Evolutionary conservation across 2,113 vertebrate genomes (phyloP).

Genomic region (Oreochromis spilurus): DNA sequence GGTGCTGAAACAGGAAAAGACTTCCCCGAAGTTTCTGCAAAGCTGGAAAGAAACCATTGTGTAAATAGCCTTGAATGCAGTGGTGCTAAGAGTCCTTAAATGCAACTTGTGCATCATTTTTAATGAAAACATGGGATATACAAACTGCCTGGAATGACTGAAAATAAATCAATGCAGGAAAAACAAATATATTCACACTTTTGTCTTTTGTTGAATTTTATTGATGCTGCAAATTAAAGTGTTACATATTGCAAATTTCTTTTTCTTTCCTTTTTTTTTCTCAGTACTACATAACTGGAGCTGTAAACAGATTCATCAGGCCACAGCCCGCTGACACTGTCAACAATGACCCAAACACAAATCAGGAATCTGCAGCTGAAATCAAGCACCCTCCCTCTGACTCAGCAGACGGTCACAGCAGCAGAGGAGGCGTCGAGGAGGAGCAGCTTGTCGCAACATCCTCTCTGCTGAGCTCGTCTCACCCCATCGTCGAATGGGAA

Average conservation of each 20-base stretch:
- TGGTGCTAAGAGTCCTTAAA: neutral
- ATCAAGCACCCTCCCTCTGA: neutral
- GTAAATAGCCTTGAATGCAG: neutral
- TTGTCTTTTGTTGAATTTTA: neutral
- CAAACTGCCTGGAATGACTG: neutral
- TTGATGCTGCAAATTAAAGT: neutral
- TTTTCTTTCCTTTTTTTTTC: neutral
- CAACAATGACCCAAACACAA: neutral
- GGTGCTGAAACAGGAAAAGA: slow-evolving; percentile 16
- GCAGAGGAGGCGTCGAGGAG: neutral
- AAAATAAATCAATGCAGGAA: neutral
- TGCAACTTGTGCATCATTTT: neutral
- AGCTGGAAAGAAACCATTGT: neutral
- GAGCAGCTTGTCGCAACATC: neutral
- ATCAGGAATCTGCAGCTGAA: neutral
- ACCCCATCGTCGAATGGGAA: neutral
- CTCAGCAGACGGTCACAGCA: neutral
- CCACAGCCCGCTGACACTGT: slow-evolving; percentile 13
- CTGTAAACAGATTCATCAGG: slow-evolving; percentile 65
- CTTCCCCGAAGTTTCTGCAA: neutral
- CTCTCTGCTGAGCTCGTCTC: neutral
- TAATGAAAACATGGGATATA: neutral
- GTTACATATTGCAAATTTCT: neutral
- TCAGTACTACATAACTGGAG: slow-evolving; percentile 61
- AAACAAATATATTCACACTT: neutral